Percentiles rank a stretch among this genome's conserved stretches.
phyloP scores from a whole-genome alignment of 2,113 vertebrate genomes.

The Condylura cristata region DNA sequence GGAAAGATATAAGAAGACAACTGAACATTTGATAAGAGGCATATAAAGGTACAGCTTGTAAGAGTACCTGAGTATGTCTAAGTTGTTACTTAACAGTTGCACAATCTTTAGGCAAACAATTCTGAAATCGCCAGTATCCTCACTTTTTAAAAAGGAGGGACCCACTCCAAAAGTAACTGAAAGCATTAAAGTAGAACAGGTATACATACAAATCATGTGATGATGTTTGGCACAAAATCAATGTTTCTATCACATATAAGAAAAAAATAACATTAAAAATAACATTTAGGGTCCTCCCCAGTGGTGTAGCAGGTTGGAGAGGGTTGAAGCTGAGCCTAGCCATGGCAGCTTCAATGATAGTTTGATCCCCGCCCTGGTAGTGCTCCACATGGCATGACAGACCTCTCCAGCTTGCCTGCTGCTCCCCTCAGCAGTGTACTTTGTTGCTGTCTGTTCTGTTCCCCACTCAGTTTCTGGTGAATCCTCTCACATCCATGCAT shows the following conservation, averaged over 20 bases:
- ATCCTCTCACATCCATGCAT: too few relatives aligned
- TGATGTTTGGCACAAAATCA: slow-evolving; percentile 19
- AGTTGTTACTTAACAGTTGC: neutral
- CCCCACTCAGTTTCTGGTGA: too few relatives aligned
- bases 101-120: neutral
- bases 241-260: neutral
- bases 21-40: neutral
- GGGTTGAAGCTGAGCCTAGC: too few relatives aligned
- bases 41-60: neutral
- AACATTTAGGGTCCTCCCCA: too few relatives aligned
- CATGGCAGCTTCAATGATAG: too few relatives aligned
- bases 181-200: neutral
- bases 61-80: neutral
- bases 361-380: too few relatives aligned
- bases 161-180: neutral
- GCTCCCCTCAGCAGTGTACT: too few relatives aligned
- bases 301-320: too few relatives aligned
- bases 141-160: neutral
- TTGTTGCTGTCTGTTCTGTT: too few relatives aligned
- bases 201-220: neutral
- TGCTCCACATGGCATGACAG: too few relatives aligned
- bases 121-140: neutral
- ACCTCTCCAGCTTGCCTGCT: too few relatives aligned
- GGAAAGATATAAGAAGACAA: neutral
- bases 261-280: neutral